Evolutionary conservation across 2,888 invertebrate genomes (phyloP).

Genomic region (Caprella mutica): DNA sequence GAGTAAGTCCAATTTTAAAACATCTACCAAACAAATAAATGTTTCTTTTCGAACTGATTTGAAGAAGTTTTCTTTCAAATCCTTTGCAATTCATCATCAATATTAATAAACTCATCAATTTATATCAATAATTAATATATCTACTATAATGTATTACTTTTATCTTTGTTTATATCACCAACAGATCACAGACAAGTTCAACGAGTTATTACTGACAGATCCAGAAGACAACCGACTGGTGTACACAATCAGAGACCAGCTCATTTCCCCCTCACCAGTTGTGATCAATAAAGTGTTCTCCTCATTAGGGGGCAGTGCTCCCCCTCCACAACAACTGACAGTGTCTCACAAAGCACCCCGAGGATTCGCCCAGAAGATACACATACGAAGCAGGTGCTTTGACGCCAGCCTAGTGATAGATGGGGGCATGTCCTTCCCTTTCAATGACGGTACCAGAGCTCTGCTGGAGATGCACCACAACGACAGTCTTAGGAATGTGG

Average conservation of each 20-base stretch:
- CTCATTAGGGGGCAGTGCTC: too few species aligned
- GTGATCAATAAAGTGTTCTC: too few species aligned
- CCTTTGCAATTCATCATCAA: too few species aligned
- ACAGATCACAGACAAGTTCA: slow-evolving; percentile 43
- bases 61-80: too few species aligned
- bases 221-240: slow-evolving; percentile 67
- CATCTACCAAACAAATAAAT: too few species aligned
- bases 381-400: slow-evolving; percentile 75
- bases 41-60: too few species aligned
- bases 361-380: slow-evolving; percentile 61
- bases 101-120: too few species aligned
- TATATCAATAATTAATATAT: too few species aligned
- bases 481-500: slow-evolving; percentile 73
- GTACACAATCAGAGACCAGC: slow-evolving; percentile 67
- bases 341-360: slow-evolving; percentile 47
- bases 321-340: too few species aligned
- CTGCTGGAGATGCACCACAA: slow-evolving; percentile 69
- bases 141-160: too few species aligned
- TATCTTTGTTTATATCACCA: neutral
- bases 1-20: too few species aligned
- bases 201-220: slow-evolving; percentile 46
- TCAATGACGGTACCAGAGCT: slow-evolving; percentile 86
- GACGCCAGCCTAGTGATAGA: slow-evolving; percentile 89
- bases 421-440: slow-evolving; percentile 83
- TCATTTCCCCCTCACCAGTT: slow-evolving; percentile 14